phyloP scores from a whole-genome alignment of 2,113 vertebrate species.

The Gambusia holbrooki region DNA sequence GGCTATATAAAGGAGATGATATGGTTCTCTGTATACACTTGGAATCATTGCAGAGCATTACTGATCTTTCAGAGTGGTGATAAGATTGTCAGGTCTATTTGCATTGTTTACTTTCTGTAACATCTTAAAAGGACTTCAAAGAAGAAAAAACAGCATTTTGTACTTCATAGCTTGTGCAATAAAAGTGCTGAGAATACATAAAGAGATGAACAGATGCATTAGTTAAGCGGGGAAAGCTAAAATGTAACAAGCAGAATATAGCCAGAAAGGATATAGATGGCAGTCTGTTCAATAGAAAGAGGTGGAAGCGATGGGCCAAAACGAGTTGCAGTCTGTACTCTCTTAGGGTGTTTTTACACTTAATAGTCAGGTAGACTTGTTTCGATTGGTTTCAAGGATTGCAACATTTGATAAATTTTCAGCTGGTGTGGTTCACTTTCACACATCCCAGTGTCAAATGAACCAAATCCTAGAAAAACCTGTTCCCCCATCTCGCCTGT shows the following conservation, averaged over 20 bases:
- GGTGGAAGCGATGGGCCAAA: constrained; percentile 6
- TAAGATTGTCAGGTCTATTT: constrained; percentile 63
- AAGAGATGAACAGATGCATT: constrained; percentile 10
- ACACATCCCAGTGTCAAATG: no score
- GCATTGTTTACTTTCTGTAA: constrained; percentile 63
- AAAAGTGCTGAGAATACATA: constrained; percentile 25
- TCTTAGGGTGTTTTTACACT: no score
- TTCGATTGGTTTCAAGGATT: no score
- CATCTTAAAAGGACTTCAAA: constrained; percentile 58
- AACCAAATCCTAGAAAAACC: no score
- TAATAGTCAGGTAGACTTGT: no score
- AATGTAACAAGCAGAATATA: constrained; percentile 24
- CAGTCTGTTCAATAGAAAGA: constrained; percentile 25
- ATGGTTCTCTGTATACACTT: constrained; percentile 47
- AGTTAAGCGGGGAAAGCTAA: constrained; percentile 5
- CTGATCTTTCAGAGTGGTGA: constrained; percentile 37
- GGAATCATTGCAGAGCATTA: constrained; percentile 51
- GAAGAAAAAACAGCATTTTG: constrained; percentile 34
- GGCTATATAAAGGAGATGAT: constrained; percentile 48
- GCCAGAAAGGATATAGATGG: constrained; percentile 25
- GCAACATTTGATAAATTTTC: no score
- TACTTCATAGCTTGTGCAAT: constrained; percentile 26
- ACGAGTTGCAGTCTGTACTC: no score
- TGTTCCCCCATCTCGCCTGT: no score
- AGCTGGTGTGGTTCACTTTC: no score